phyloP scores from a whole-genome alignment of 2,797 vertebrate genomes.

The Peromyscus nudipes region DNA sequence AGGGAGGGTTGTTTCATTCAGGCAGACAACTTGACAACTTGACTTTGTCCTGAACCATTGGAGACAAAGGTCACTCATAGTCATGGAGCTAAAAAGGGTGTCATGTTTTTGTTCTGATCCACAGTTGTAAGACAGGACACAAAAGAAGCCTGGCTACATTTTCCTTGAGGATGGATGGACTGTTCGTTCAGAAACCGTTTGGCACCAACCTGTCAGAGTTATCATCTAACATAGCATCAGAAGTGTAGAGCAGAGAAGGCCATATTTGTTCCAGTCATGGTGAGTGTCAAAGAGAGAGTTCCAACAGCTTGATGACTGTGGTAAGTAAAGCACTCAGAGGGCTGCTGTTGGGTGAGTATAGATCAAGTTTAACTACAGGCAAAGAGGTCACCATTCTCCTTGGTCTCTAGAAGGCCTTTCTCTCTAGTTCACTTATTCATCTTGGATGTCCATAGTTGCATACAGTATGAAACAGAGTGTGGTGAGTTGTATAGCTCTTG shows the following conservation, averaged over 20 bases:
- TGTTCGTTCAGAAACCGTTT: conserved; percentile 16
- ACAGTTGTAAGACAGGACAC: conserved; percentile 39
- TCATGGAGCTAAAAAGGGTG: background rate
- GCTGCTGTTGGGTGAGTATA: background rate
- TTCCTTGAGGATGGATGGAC: background rate
- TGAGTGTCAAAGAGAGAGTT: background rate
- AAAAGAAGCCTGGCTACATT: background rate
- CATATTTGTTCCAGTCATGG: conserved; percentile 49
- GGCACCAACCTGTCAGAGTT: background rate
- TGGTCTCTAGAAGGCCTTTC: background rate
- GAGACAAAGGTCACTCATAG: background rate
- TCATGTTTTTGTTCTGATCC: conserved; percentile 42
- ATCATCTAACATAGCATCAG: background rate
- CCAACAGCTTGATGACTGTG: background rate
- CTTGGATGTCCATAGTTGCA: background rate
- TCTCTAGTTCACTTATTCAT: background rate
- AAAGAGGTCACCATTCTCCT: background rate
- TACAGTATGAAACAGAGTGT: background rate
- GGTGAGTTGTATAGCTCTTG: background rate
- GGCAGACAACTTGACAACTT: background rate
- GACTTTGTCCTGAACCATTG: background rate
- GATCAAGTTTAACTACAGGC: background rate
- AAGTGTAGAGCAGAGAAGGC: background rate
- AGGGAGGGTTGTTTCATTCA: background rate
- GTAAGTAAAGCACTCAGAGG: background rate